Evolutionary conservation across 2,888 invertebrate genomes (phyloP).

Genomic region (Amaurobius ferox): DNA sequence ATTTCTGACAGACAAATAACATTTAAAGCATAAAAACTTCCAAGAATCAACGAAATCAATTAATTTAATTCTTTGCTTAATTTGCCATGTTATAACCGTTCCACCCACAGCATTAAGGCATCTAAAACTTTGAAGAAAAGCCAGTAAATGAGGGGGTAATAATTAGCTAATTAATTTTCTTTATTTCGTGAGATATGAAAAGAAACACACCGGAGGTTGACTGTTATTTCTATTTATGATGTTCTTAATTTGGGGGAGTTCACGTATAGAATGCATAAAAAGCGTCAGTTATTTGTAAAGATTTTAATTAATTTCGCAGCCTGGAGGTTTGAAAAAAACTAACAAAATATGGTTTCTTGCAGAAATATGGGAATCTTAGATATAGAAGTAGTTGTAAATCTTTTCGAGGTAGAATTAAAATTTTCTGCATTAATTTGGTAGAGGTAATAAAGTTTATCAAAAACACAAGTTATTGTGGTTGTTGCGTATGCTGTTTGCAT

Average conservation of each 20-base stretch:
- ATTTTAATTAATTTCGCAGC: conserved; percentile 7
- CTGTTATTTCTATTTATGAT: conserved; percentile 14
- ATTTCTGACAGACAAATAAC: too few species aligned
- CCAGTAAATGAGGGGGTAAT: conserved; percentile 9
- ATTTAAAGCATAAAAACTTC: not conserved
- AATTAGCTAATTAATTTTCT: conserved; percentile 14
- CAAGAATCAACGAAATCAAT: not conserved
- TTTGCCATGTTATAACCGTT: not conserved
- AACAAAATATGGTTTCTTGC: not conserved
- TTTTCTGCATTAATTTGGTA: not conserved
- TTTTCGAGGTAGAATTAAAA: not conserved
- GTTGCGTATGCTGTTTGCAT: too few species aligned
- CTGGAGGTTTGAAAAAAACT: not conserved
- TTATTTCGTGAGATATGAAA: not conserved
- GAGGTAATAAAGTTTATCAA: not conserved
- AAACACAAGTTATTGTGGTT: not conserved
- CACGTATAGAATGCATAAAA: conserved; percentile 8
- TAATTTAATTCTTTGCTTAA: conserved; percentile 9
- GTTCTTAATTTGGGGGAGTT: conserved; percentile 5
- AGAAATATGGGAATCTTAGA: not conserved
- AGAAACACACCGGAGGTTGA: conserved; percentile 3
- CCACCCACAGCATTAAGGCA: not conserved
- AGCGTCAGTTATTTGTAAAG: conserved; percentile 18
- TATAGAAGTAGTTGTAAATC: not conserved
- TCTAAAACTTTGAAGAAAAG: conserved; percentile 15